Evolutionary conservation across 2,797 vertebrate species (phyloP), one percentile per base, ranked within the genome.

Genomic region (Catostomus latipinnis): DNA sequence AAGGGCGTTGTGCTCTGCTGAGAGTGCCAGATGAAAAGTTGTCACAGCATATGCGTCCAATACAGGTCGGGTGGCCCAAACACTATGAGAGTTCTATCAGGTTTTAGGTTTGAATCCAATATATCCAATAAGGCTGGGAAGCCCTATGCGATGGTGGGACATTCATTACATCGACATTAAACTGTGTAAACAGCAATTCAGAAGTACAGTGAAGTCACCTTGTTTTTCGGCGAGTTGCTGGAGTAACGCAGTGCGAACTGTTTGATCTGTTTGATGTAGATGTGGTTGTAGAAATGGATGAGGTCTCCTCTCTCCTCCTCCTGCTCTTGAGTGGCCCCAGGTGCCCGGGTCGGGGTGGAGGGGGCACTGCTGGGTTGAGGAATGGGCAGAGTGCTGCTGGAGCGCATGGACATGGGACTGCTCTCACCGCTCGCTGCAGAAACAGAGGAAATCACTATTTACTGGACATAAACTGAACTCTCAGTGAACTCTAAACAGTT

Each of bases 261-360:
- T 81, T 96, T 96, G 81, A 98, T 96, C 93, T 94, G 95, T 91
- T 93, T 92, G 72, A 99, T 91, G 34, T 95, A 99, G 81, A 98
- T 87, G 0, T 91, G 86, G 69, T 99, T 98, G 89, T 99, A 99
- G 88, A 99, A 99, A 88, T 94, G 96, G 86, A 98, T 98, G 48
- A 99, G 95, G 89, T 99, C 97, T 8, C 96, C 96, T 46, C 96
- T 95, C 8, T 94, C 91, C 82, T 97, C 96, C 43, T 57, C 84
- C 49, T 81, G 89, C 73, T 16, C 87, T 80, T 78, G 92, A 84
- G 93, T 66, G 18, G 90, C 94, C 87, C 93, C 94, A 84, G 89
- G 92, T 0, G 87, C 83, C 0, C 77, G 90, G 8, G 94, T 95
- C 0, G 96, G 95, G 0, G 96, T 95, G 0, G 95, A 94, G 46